Evolutionary conservation across 2,888 invertebrate genomes (phyloP), one percentile per base, ranked within the genome.

Genomic region (Tachina fera): DNA sequence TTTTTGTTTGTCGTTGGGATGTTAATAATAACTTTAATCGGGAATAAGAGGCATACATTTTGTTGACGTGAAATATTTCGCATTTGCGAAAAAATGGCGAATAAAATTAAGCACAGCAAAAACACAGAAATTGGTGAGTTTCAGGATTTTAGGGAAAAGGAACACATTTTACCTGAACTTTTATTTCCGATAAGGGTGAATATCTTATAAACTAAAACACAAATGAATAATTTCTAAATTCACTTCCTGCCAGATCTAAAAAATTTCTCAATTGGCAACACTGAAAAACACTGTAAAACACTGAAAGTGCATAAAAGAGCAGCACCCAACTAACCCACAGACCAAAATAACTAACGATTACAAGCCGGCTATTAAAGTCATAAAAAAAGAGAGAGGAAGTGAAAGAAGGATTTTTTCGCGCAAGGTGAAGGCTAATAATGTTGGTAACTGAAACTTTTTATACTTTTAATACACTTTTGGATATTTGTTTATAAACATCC

Each of bases 381-480:
- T 41, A 8, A 47, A 45, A 43, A 14, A 67, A 49, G n/a, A 47
- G 31, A 63, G 47, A 51, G 51, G 31, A 76, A 76, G 43, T 75
- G 14, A 61, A 43, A 60, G 49, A 63, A 84, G 79, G 56, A 80
- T 70, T 43, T 6, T 31, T 6, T 13, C 49, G 6, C 49, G 67
- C 76, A 81, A 56, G 84, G 56, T 80, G 61, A 81, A 81, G 81
- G 61, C 80, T 80, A 81, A 71, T 61, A 47, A 31, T 31, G 31
- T 68, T 51, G 14, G 11, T 10, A 51, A 22, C 43, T 22, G 31
- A 45, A 45, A 63, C 31, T 43, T n/a, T 6, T 19, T 49, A 11
- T 63, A 1, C 49, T 60, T 58, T 45, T 9, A 58, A 56, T 22
- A 45, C 11, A 41, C 53, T 19, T 58, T 47, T 53, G 19, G 56